Base-by-base conservation (phyloP, 2,797 vertebrate genomes). In the Basileuterus tristriatus region DNA sequence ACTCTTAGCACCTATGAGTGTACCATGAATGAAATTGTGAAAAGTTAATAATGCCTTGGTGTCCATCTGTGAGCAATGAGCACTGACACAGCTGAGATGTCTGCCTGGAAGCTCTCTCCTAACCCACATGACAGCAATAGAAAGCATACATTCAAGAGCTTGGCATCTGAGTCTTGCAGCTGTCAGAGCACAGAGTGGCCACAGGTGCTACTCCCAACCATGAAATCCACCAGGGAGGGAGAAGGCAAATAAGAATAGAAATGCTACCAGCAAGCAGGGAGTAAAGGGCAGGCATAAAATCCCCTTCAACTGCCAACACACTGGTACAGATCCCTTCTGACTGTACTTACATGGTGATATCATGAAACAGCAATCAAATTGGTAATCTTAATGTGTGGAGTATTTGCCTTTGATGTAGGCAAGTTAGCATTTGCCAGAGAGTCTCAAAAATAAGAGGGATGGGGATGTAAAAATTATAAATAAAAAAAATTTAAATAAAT, bases 111-210 rank as follows among this genome's bases (percentile, higher is more conserved):
- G 79, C 72, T 85, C 41, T 77, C 82, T 76, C 59, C 78, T 59
- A 87, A 81, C 55, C 12, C 69, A 83, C 68, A 87, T 71, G 82
- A 89, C 72, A 93, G 56, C 62, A 83, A 68, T 12, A 91, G 53
- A 29, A 67, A 87, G 86, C 85, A 58, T 22, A 49, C 52, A n/a
- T 76, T 74, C 55, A 29, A 43, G 58, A 87, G 76, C 39, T 79
- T 93, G 94, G 94, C 92, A 85, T 77, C 16, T 5, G 63, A 86
- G 69, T 63, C 47, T 80, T 92, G 91, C 95, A 94, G 91, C 94
- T 95, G 95, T 72, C 89, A 92, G 77, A 91, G 69, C 72, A 47
- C 29, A 41, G 47, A 93, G 92, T 44, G 92, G 94, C 89, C 96
- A 92, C 91, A 93, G 89, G 91, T 94, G 85, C 59, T 91, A 55